Conservation (phyloP, 2,888 invertebrate species). For the Oasisia sp. region DNA sequence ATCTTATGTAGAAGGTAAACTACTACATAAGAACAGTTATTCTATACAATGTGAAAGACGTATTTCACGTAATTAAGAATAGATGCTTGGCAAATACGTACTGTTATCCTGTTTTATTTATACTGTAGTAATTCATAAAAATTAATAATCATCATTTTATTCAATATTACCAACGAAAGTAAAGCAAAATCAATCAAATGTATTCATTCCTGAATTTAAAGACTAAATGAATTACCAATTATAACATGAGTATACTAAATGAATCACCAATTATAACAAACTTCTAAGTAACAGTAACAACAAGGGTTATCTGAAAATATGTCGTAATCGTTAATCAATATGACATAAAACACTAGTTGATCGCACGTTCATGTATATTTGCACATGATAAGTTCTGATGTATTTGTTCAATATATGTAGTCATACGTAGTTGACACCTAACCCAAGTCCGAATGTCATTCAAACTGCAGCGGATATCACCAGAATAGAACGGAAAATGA, state of each 20-base stretch:
- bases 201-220: neutral
- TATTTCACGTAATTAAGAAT: neutral
- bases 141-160: neutral
- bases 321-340: neutral
- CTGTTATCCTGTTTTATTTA: neutral
- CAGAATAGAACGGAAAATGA: neutral
- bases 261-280: neutral
- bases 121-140: neutral
- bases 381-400: neutral
- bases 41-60: too few relatives aligned
- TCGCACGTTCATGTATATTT: neutral
- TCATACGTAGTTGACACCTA: neutral
- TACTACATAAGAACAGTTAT: neutral
- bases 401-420: neutral
- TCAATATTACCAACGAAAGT: neutral
- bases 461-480: neutral
- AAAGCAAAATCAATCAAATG: neutral
- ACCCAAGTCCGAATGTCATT: neutral
- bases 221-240: neutral
- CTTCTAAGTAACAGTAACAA: neutral
- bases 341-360: neutral
- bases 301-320: neutral
- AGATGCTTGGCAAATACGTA: too few relatives aligned
- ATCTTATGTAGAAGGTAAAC: neutral
- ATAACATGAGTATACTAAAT: neutral